Conservation (phyloP, 1,140 invertebrate genomes). For the Propsilocerus akamusi region DNA sequence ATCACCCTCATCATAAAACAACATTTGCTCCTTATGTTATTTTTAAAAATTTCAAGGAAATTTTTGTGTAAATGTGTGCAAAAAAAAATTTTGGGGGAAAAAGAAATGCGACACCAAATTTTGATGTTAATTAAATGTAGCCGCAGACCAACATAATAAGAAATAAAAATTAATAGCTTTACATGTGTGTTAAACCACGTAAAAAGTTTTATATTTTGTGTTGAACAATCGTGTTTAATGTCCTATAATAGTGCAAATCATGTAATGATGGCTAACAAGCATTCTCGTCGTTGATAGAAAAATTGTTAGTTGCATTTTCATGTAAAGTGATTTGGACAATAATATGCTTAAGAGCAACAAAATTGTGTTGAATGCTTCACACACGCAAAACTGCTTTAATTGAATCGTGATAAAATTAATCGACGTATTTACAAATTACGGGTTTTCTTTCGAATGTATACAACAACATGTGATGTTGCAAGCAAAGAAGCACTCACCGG, state of each 20-base stretch:
- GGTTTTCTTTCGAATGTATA: too few relatives aligned
- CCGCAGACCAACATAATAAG: neutral
- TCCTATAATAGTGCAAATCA: neutral
- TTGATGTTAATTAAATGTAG: neutral
- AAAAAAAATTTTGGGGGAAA: neutral
- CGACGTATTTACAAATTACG: too few relatives aligned
- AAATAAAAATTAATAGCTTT: neutral
- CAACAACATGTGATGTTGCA: neutral
- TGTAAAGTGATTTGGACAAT: neutral
- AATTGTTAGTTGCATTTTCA: neutral
- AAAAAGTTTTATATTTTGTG: too few relatives aligned
- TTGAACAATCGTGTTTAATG: neutral
- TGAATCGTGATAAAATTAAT: neutral
- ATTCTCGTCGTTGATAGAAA: neutral
- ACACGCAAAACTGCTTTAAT: too few relatives aligned
- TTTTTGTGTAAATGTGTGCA: neutral
- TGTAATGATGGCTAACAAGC: too few relatives aligned
- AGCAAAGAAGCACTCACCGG: neutral
- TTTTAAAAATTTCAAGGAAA: too few relatives aligned
- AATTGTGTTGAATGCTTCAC: too few relatives aligned
- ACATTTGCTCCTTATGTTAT: too few relatives aligned
- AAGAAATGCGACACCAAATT: neutral
- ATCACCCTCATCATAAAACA: neutral
- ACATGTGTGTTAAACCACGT: too few relatives aligned
- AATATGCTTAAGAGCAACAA: neutral